Evolutionary conservation across 1,140 invertebrate genomes (phyloP).

Genomic region (Caenorhabditis latens): DNA sequence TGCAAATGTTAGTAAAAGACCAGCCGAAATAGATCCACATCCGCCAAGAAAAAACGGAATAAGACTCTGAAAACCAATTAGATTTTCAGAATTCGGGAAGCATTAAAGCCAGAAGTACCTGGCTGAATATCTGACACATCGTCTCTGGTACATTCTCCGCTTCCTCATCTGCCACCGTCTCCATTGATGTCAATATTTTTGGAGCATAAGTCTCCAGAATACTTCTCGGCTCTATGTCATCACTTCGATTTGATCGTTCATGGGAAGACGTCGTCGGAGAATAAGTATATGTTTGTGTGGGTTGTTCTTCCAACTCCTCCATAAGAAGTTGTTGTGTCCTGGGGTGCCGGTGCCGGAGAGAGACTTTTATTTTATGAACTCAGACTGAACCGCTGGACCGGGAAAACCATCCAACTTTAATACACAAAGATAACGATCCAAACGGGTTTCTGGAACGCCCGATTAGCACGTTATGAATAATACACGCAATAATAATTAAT

Average conservation of each 20-base stretch:
- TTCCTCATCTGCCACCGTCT: slow-evolving; percentile 39
- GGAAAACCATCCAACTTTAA: too few relatives aligned
- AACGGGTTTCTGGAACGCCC: too few relatives aligned
- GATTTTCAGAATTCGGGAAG: not conserved
- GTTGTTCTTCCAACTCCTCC: not conserved
- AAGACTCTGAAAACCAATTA: slow-evolving; percentile 7
- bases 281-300: not conserved
- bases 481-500: too few relatives aligned
- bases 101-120: not conserved
- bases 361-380: too few relatives aligned
- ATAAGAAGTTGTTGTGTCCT: not conserved
- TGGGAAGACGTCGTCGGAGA: not conserved
- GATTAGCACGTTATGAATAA: too few relatives aligned
- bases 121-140: slow-evolving; percentile 25
- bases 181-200: slow-evolving; percentile 38
- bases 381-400: too few relatives aligned
- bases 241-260: not conserved
- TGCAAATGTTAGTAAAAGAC: slow-evolving; percentile 24
- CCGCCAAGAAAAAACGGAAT: slow-evolving; percentile 33
- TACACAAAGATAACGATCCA: too few relatives aligned
- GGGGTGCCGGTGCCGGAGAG: too few relatives aligned
- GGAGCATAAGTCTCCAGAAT: slow-evolving; percentile 22
- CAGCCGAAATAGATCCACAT: slow-evolving; percentile 19
- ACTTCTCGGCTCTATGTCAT: not conserved
- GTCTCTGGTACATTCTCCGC: slow-evolving; percentile 43